Percentiles rank a stretch among this genome's conserved stretches.
phyloP scores from a whole-genome alignment of 2,113 vertebrate genomes.

The Dryoscopus gambensis region DNA sequence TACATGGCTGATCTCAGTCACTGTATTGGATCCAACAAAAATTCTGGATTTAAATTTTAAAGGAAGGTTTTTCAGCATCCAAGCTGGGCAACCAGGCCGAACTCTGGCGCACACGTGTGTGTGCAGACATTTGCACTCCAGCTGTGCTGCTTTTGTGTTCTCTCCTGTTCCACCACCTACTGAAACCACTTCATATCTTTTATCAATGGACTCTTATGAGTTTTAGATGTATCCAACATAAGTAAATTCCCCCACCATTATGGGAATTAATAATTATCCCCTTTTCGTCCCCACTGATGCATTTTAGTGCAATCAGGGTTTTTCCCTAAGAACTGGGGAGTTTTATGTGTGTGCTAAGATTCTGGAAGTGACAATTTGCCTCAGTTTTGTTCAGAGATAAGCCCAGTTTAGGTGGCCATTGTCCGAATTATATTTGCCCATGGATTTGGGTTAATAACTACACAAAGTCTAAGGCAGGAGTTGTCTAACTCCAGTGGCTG shows the following conservation, averaged over 20 bases:
- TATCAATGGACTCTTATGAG: not conserved
- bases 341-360: not conserved
- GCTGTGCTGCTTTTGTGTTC: not conserved
- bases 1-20: not conserved
- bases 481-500: not conserved
- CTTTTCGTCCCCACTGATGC: not conserved
- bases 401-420: not conserved
- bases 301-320: not conserved
- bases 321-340: not conserved
- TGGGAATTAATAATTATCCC: not conserved
- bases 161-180: not conserved
- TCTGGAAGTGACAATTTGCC: not conserved
- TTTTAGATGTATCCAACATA: not conserved
- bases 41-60: not conserved
- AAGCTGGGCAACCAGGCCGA: not conserved
- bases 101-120: accelerated
- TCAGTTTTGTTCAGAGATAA: not conserved
- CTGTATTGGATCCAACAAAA: constrained; percentile 16
- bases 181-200: not conserved
- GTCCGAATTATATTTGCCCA: not conserved
- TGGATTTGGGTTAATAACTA: not conserved
- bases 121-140: not conserved
- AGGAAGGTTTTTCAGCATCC: not conserved
- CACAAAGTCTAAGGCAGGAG: not conserved
- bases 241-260: not conserved